Conservation (phyloP, 2,888 invertebrate species). For the Allacma fusca region DNA sequence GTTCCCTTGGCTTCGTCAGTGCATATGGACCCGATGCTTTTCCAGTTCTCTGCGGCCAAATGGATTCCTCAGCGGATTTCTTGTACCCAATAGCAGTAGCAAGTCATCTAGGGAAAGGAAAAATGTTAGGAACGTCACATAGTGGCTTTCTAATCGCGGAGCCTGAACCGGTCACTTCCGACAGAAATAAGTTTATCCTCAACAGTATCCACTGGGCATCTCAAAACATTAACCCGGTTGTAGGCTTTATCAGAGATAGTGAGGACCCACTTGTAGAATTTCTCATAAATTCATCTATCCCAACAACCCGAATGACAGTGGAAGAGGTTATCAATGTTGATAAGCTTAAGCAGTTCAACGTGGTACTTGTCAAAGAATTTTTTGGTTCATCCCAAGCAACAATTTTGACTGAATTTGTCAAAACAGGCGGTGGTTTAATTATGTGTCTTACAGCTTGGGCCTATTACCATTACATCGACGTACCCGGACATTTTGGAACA, state of each 20-base stretch:
- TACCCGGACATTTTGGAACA: slow-evolving; percentile 21
- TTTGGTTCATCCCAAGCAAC: no score
- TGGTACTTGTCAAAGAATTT: no score
- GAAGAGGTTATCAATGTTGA: no score
- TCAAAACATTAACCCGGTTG: no score
- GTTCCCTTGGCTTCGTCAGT: slow-evolving; percentile 21
- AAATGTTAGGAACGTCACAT: slow-evolving; percentile 17
- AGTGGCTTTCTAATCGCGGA: slow-evolving; percentile 12
- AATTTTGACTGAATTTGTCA: slow-evolving; percentile 10
- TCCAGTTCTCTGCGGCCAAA: slow-evolving; percentile 23
- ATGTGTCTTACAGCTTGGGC: slow-evolving; percentile 32
- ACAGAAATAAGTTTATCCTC: slow-evolving; percentile 22
- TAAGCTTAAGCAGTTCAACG: no score
- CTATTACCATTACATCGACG: slow-evolving; percentile 12
- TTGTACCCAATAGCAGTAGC: slow-evolving; percentile 20
- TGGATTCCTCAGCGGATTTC: neutral
- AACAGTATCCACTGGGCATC: slow-evolving; percentile 17
- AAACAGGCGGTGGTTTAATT: slow-evolving; percentile 28
- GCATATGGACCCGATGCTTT: slow-evolving; percentile 7
- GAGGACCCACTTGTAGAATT: no score
- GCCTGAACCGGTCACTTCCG: neutral
- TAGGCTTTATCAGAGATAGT: no score
- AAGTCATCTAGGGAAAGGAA: slow-evolving; percentile 17
- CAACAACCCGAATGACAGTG: no score
- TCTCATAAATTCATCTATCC: no score